These are phyloP conservation scores for Agapetus fuscipes DNA, from an alignment of 2,888 invertebrate genomes.

Conservation along the genomic window DNA sequence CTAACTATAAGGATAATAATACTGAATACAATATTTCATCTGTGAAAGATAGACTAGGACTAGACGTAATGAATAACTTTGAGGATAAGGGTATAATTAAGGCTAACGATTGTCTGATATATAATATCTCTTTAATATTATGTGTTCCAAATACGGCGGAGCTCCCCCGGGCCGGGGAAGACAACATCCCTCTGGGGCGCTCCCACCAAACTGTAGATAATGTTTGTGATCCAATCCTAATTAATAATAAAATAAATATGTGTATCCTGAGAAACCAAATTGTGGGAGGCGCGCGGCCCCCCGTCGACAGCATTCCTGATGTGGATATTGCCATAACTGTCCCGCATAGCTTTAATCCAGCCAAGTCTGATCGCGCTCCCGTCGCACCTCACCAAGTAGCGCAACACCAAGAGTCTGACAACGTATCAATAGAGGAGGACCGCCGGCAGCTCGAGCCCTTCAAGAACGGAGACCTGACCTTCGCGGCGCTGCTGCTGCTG, in stretches of 20 bases:
- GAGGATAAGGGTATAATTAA: slow-evolving; percentile 44
- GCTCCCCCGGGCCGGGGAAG: no score
- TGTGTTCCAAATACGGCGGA: slow-evolving; percentile 61
- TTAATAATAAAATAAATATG: no score
- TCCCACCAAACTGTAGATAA: slow-evolving; percentile 48
- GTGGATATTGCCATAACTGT: slow-evolving; percentile 51
- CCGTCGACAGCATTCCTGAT: slow-evolving; percentile 51
- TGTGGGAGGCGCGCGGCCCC: slow-evolving; percentile 48
- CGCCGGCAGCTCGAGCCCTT: slow-evolving; percentile 37
- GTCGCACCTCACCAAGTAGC: no score
- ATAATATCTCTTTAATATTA: slow-evolving; percentile 50
- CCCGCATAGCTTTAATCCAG: slow-evolving; percentile 52
- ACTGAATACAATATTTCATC: slow-evolving; percentile 58
- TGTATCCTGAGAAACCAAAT: slow-evolving; percentile 51
- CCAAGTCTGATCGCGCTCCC: slow-evolving; percentile 54
- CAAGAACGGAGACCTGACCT: slow-evolving; percentile 43
- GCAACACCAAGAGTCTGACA: no score
- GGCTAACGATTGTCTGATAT: slow-evolving; percentile 49
- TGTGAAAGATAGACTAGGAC: slow-evolving; percentile 53
- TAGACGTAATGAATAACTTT: slow-evolving; percentile 50
- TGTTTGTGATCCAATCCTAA: slow-evolving; percentile 48
- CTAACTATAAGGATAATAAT: slow-evolving; percentile 40
- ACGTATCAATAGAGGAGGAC: slow-evolving; percentile 34
- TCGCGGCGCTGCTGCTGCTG: slow-evolving; percentile 39
- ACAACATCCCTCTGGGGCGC: slow-evolving; percentile 34